Conservation (phyloP, 2,888 invertebrate genomes). For the Euzophera pinguis region DNA sequence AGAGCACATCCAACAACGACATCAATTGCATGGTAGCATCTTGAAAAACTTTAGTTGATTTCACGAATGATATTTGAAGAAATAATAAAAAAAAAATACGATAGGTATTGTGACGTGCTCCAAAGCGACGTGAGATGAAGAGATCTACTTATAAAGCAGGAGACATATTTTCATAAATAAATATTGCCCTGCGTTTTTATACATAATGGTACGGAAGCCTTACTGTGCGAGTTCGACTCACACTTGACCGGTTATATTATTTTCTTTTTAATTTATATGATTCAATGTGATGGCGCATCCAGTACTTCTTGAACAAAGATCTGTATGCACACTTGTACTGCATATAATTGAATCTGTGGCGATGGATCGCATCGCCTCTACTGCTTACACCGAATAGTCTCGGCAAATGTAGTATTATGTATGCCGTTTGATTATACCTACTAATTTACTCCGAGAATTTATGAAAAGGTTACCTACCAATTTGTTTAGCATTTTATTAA, state of each 20-base stretch:
- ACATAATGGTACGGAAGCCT: too few relatives aligned
- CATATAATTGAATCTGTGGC: slow-evolving; percentile 8
- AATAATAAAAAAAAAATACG: neutral
- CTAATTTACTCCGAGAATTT: neutral
- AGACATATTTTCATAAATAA: slow-evolving; percentile 75
- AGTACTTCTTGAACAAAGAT: neutral
- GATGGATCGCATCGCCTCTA: neutral
- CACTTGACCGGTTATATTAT: too few relatives aligned
- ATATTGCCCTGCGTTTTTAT: too few relatives aligned
- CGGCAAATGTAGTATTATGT: neutral
- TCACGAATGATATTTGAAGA: neutral
- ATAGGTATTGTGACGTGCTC: slow-evolving; percentile 19
- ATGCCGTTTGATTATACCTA: neutral
- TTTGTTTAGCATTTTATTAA: too few relatives aligned
- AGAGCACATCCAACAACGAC: slow-evolving; percentile 14
- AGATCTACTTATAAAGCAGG: slow-evolving; percentile 47
- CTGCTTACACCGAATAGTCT: neutral
- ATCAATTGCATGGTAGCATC: neutral
- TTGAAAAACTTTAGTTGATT: too few relatives aligned
- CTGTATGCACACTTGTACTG: neutral
- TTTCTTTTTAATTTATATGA: too few relatives aligned
- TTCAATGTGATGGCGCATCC: neutral
- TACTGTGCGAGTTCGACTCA: too few relatives aligned
- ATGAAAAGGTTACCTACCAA: too few relatives aligned
- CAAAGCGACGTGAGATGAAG: slow-evolving; percentile 16